Evolutionary conservation across 2,797 vertebrate genomes (phyloP), one percentile per base, ranked within the genome.

Genomic region (Passerculus sandwichensis): DNA sequence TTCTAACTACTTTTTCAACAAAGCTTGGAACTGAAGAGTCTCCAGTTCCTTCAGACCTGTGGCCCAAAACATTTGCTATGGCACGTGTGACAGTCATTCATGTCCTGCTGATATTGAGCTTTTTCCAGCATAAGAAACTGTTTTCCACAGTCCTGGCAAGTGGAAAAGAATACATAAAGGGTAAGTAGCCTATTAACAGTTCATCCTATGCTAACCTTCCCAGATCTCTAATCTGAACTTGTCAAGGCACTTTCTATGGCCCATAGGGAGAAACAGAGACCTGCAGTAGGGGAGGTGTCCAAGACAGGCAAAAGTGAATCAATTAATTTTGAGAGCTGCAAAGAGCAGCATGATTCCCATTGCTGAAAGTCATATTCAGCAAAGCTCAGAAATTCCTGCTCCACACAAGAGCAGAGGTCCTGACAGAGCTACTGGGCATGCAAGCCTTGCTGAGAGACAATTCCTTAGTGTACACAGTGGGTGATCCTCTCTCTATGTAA

Each of bases 151-250:
- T 59, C 38, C 59, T 94, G 59, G 17, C 79, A 91, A 92, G 30
- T 13, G 51, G 56, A 72, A 82, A 95, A 62, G 27, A 26, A 75
- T 66, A 75, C 14, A 11, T 18, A 76, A 47, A 10, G 5, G 91
- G 96, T 97, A 90, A 97, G 96, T 96, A 81, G 62, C 74, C 11
- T 34, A 54, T 20, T 54, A 77, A 36, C 26, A 38, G 17, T 48
- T 83, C 27, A 69, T 69, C 30, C 22, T 59, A 6, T 0, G 1
- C 18, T 64, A 76, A 10, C 22, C 13, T 42, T 50, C 10, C 21
- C 53, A 72, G 3, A 32, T 47, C 7, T 40, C 27, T 62, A 9
- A 76, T 25, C 27, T 81, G 53, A 77, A 25, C 4, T 87, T 73
- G 11, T 36, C 22, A 84, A 57, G n/a, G 9, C 18, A 48, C 32